Base-by-base conservation (phyloP, 2,888 invertebrate species). In the Troglohyphantes excavatus region DNA sequence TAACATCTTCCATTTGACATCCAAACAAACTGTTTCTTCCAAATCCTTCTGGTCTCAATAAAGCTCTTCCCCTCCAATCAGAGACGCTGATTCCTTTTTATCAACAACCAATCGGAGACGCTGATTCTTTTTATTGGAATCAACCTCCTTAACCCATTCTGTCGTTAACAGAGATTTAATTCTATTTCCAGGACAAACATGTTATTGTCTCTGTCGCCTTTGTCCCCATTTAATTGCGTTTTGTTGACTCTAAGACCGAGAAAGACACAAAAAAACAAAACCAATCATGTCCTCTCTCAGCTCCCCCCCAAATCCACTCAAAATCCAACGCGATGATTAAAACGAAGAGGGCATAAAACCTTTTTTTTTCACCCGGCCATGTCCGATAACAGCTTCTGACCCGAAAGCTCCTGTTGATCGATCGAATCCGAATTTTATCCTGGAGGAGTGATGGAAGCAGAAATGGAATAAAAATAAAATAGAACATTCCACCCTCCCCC, bases 271-370 rank as follows among this genome's bases (percentile, higher is more conserved):
- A 82, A 61, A 61, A 33, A 23, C 59, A 53, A 53, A 82, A 82
- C 70, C 82, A 67, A 70, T 13, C 39, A 39, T n/a, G n/a, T n/a
- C n/a, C n/a, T n/a, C n/a, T n/a, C 21, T 82, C 61, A 70, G 26
- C 43, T 39, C 59, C 19, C 70, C 6, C 7, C 70, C 61, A 89
- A 89, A 89, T 89, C 88, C 88, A 89, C 88, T 89, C 75, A 75
- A 85, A 89, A 89, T 83, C 88, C 88, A 76, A 53, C 70, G 67
- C 67, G 53, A 75, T 89, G 88, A 89, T 89, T 89, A 89, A 89
- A 89, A 89, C 39, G 39, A 39, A 13, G 39, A 39, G 9, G 13
- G 39, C n/a, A n/a, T n/a, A n/a, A n/a, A n/a, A n/a, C n/a, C n/a
- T n/a, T n/a, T n/a, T n/a, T n/a, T n/a, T n/a, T n/a, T n/a, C n/a